Base-by-base conservation (phyloP, 2,888 invertebrate species). In the Ditula angustiorana region DNA sequence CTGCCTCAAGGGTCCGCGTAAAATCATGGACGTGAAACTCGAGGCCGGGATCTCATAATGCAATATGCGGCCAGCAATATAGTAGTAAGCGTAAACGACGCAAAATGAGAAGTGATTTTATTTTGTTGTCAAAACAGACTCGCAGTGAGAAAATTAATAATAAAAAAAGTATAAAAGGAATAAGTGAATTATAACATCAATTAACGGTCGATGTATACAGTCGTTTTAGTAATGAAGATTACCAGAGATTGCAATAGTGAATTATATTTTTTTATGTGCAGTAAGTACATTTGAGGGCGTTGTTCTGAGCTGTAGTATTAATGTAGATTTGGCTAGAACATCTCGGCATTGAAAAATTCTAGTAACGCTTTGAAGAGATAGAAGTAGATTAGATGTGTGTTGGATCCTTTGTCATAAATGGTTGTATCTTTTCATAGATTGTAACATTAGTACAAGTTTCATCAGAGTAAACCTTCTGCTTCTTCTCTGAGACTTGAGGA, bases 11-110 rank as follows among this genome's bases (percentile, higher is more conserved):
- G 90, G 90, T 70, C 90, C 90, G 69, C 90, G 90, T 69, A 91
- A 92, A 80, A 87, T 92, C 69, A 92, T 90, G 91, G 92, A 92
- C 73, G 91, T 87, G 41, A 91, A 90, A 80, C 81, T 92, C 61
- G 92, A 92, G 81, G 89, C 91, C 69, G 92, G 92, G 86, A 88
- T 92, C 87, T 92, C 92, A 89, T 92, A 92, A 92, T 91, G 85
- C 83, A 85, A 83, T 79, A 82, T 69, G 72, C 72, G 70, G 73
- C 73, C 73, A 73, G 76, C 76, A 77, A 71, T 70, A 61, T 86
- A 85, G 80, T 68, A 70, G 71, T 86, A 85, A 87, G 83, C 81
- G 82, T 83, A 86, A 74, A 75, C 77, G 82, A 86, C 78, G 84
- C 83, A 81, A 86, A 76, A 85, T 85, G 83, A 83, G 83, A 90